A percentile compares a stretch with the other conserved stretches of the same genome.
Evolutionary conservation across 2,888 invertebrate species (phyloP).

Genomic region (Willowsia nigromaculata): DNA sequence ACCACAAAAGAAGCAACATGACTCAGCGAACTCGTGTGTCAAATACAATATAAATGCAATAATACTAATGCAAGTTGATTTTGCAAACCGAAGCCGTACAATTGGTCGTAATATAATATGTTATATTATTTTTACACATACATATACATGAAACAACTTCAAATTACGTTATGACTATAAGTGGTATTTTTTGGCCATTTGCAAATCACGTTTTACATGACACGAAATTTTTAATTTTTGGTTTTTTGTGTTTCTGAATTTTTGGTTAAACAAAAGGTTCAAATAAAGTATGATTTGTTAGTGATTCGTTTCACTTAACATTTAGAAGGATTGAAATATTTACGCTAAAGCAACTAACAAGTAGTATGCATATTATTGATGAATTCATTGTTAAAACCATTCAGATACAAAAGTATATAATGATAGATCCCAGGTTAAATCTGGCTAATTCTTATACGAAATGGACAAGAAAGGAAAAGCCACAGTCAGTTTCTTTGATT

Average conservation of each 20-base stretch:
- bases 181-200: constrained; percentile 13
- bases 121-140: not conserved
- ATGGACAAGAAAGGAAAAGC: no score
- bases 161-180: not conserved
- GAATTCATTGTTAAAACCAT: no score
- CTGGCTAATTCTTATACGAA: no score
- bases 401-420: no score
- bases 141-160: not conserved
- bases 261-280: constrained; percentile 8
- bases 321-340: no score
- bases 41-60: not conserved
- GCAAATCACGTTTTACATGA: constrained; percentile 34
- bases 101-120: not conserved
- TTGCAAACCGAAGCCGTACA: not conserved
- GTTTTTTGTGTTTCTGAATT: not conserved
- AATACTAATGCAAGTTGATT: not conserved
- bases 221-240: constrained; percentile 1
- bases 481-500: not conserved
- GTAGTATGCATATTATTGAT: no score
- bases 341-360: no score
- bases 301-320: no score
- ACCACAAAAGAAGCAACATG: not conserved
- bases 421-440: no score
- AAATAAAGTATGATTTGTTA: not conserved
- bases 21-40: not conserved